Evolutionary conservation across 1,140 invertebrate genomes (phyloP).

Genomic region (Brachionus koreanus): DNA sequence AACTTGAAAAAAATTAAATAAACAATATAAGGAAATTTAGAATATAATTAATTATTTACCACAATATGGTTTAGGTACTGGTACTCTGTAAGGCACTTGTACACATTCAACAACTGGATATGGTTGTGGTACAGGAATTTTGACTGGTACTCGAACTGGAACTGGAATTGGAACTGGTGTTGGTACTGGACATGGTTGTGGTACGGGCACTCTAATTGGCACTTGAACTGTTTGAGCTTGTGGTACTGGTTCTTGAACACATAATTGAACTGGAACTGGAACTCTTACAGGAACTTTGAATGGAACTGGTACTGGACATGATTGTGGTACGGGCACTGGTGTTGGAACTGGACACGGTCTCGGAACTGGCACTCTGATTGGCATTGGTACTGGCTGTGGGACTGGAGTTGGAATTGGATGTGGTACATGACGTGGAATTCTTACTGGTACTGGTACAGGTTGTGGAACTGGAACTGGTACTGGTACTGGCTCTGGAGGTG

Average conservation of each 20-base stretch:
- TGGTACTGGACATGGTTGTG: neutral
- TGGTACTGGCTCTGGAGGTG: neutral
- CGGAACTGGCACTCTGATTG: slow-evolving; percentile 6
- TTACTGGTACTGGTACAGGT: neutral
- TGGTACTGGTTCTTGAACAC: slow-evolving; percentile 3
- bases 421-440: slow-evolving; percentile 11
- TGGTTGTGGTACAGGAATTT: neutral
- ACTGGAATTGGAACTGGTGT: slow-evolving; percentile 13
- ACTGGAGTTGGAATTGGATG: slow-evolving; percentile 5
- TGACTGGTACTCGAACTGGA: neutral
- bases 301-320: neutral
- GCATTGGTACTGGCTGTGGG: neutral
- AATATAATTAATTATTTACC: neutral
- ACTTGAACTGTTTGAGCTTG: slow-evolving; percentile 15
- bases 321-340: neutral
- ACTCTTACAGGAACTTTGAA: neutral
- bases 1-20: neutral
- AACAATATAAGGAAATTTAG: neutral
- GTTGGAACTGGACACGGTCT: neutral
- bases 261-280: neutral
- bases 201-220: neutral
- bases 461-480: neutral
- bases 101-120: neutral
- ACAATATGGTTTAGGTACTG: neutral
- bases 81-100: neutral